phyloP scores from a whole-genome alignment of 2,888 invertebrate genomes.

The Rhamphomyia laevipes region DNA sequence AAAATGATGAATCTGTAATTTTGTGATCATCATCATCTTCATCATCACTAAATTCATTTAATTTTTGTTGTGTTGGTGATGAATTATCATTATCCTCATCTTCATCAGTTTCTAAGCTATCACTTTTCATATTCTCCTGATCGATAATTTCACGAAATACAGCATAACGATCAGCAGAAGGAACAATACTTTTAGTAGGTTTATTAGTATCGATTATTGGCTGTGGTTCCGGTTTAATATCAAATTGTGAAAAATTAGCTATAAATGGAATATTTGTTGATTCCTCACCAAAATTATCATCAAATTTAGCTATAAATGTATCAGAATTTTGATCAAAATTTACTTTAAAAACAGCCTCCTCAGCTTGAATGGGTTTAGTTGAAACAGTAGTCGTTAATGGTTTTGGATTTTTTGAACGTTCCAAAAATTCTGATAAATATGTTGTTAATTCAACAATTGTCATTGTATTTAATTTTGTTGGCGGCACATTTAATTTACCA shows the following conservation, averaged over 20 bases:
- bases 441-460: constrained; percentile 77
- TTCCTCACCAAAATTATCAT: constrained; percentile 49
- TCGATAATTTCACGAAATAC: constrained; percentile 78
- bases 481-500: constrained; percentile 60
- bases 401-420: constrained; percentile 36
- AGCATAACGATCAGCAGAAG: constrained; percentile 70
- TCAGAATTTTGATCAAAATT: constrained; percentile 32
- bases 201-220: not conserved
- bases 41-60: not conserved
- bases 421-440: constrained; percentile 53
- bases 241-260: constrained; percentile 54
- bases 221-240: constrained; percentile 22
- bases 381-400: constrained; percentile 1
- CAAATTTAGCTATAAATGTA: constrained; percentile 46
- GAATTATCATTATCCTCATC: constrained; percentile 9
- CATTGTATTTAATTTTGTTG: constrained; percentile 68
- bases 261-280: constrained; percentile 39
- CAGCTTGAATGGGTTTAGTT: not conserved
- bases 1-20: constrained; percentile 6
- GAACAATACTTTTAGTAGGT: constrained; percentile 27
- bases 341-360: constrained; percentile 31
- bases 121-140: constrained; percentile 47
- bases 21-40: constrained; percentile 36
- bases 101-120: constrained; percentile 21
- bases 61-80: not conserved